Evolutionary conservation across 2,888 invertebrate species (phyloP).

Genomic region (Ophioninae sp.): DNA sequence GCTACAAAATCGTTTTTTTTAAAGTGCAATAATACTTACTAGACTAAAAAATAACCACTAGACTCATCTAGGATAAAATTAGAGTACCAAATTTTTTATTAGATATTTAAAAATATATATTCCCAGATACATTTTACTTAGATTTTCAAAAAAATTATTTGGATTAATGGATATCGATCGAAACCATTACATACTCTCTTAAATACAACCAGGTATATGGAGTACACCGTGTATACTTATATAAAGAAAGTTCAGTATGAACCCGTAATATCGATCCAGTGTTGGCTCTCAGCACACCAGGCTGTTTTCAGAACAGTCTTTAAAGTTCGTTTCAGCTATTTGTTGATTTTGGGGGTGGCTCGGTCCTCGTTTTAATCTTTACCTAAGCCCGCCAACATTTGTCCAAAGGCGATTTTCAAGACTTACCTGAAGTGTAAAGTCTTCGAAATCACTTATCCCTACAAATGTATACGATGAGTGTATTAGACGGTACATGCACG

Average conservation of each 20-base stretch:
- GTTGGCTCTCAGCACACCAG: background rate
- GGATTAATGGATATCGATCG: background rate
- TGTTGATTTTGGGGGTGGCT: background rate
- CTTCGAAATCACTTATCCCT: background rate
- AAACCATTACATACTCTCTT: background rate
- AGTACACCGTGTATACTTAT: background rate
- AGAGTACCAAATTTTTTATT: too few species aligned
- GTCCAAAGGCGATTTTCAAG: background rate
- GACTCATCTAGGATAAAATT: too few species aligned
- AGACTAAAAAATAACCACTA: too few species aligned
- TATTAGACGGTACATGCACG: constrained; percentile 3
- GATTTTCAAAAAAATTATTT: too few species aligned
- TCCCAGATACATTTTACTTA: too few species aligned
- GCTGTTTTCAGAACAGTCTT: background rate
- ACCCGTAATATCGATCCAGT: background rate
- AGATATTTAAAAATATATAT: too few species aligned
- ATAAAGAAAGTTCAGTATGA: background rate
- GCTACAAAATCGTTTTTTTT: too few species aligned
- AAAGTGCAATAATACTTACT: too few species aligned
- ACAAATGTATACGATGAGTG: constrained; percentile 7
- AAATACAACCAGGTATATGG: too few species aligned
- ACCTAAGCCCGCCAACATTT: background rate
- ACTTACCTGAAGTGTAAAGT: background rate
- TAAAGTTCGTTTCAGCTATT: background rate
- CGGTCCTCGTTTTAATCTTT: background rate